phyloP scores from a whole-genome alignment of 2,888 invertebrate species.

The Argyresthia goedartella region DNA sequence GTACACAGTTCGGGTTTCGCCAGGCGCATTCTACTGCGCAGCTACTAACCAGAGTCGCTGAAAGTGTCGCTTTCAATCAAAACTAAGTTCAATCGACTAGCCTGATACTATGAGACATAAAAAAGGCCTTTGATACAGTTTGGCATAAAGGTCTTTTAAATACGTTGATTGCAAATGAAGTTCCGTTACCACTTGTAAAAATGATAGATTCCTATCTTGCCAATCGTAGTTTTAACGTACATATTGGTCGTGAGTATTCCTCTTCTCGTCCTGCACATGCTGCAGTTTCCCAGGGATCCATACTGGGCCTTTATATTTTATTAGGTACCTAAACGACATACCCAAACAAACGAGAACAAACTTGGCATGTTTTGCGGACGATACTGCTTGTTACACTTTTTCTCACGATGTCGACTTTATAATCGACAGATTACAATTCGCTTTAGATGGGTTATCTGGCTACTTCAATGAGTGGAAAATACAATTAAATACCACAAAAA shows the following conservation, averaged over 20 bases:
- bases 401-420: slow-evolving; percentile 5
- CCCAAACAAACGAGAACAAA: slow-evolving; percentile 3
- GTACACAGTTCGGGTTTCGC: background rate
- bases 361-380: slow-evolving; percentile 9
- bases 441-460: no score
- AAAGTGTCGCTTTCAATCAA: background rate
- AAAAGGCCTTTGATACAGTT: no score
- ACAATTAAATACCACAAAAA: slow-evolving; percentile 7
- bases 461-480: slow-evolving; percentile 9
- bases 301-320: slow-evolving; percentile 7
- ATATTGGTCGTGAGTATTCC: background rate
- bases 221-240: no score
- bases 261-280: background rate
- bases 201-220: no score
- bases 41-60: background rate
- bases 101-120: background rate
- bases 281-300: slow-evolving; percentile 5
- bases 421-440: slow-evolving; percentile 4
- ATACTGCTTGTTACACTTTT: slow-evolving; percentile 8
- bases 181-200: no score
- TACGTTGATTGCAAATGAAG: no score
- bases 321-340: slow-evolving; percentile 6
- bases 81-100: background rate
- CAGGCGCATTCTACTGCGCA: background rate
- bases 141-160: no score